A percentile compares a stretch with the other conserved stretches of the same genome.
These are phyloP conservation scores for Nomada goodeniana DNA, from an alignment of 2,888 invertebrate species.

Conservation along the genomic window DNA sequence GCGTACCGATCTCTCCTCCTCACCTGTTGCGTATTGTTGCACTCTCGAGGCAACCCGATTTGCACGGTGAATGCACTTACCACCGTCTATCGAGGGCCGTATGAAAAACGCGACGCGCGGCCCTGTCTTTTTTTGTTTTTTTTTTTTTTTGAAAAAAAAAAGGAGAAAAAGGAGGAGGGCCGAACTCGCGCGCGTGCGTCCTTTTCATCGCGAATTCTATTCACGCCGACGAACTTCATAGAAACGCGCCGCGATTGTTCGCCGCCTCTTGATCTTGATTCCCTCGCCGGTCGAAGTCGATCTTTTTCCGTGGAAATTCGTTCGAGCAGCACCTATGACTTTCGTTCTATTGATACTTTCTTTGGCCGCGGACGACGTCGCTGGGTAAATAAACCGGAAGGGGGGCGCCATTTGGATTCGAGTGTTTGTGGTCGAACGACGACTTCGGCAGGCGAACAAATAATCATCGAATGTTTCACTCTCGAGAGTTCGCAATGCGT, in stretches of 20 bases:
- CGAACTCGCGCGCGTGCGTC: constrained; percentile 62
- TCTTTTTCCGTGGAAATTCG: constrained; percentile 61
- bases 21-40: constrained; percentile 83
- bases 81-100: constrained; percentile 79
- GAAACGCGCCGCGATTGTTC: constrained; percentile 75
- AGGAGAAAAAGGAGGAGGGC: constrained; percentile 67
- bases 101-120: constrained; percentile 79
- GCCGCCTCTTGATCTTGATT: constrained; percentile 66
- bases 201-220: constrained; percentile 83
- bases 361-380: constrained; percentile 6
- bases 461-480: background rate
- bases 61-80: constrained; percentile 82
- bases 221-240: constrained; percentile 73
- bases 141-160: constrained; percentile 75
- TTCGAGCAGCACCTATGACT: constrained; percentile 47
- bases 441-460: too few relatives aligned
- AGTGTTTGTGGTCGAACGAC: too few relatives aligned
- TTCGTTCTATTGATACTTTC: background rate
- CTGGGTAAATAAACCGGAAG: constrained; percentile 9
- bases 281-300: constrained; percentile 74
- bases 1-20: constrained; percentile 75
- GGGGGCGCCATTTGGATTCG: too few relatives aligned
- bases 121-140: constrained; percentile 57
- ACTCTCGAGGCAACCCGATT: constrained; percentile 80
- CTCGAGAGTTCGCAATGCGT: too few relatives aligned